phyloP scores from a whole-genome alignment of 2,113 vertebrate genomes.

The Dunckerocampus dactyliophorus region DNA sequence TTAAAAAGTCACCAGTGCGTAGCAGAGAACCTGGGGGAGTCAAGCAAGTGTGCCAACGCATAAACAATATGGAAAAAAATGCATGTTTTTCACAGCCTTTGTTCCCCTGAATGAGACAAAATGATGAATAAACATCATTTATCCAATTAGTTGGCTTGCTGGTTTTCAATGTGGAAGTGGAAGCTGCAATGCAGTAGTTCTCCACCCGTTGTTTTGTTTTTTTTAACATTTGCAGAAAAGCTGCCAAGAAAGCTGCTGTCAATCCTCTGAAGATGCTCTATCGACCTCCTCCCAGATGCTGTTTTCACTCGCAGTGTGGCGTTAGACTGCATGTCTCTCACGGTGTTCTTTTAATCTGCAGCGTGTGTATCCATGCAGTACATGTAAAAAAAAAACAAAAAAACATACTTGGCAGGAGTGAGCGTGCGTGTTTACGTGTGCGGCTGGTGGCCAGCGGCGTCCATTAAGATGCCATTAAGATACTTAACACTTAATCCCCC shows the following conservation, averaged over 20 bases:
- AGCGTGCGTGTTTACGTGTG: constrained; percentile 19
- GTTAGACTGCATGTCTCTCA: constrained; percentile 44
- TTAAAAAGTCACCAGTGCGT: no score
- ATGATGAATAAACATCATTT: background rate
- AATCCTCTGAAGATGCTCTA: constrained; percentile 42
- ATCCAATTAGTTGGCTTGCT: constrained; percentile 3
- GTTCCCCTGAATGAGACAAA: no score
- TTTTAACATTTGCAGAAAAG: background rate
- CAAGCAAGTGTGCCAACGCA: no score
- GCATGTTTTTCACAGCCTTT: no score
- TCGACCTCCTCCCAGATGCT: constrained; percentile 48
- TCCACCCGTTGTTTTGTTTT: background rate
- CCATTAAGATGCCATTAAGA: constrained; percentile 74
- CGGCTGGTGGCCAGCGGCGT: constrained; percentile 53
- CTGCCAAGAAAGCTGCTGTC: constrained; percentile 24
- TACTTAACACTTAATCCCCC: constrained; percentile 52
- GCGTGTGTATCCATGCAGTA: background rate
- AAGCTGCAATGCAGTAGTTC: constrained; percentile 60
- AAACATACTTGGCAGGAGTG: background rate
- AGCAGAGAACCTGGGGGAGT: no score
- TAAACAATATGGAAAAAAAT: no score
- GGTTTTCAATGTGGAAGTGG: constrained; percentile 24
- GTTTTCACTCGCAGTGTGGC: constrained; percentile 52
- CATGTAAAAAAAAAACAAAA: no score
- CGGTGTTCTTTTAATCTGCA: constrained; percentile 19